A percentile compares a stretch with the other conserved stretches of the same genome.
phyloP scores from a whole-genome alignment of 2,797 vertebrate species.

The Pampus argenteus region DNA sequence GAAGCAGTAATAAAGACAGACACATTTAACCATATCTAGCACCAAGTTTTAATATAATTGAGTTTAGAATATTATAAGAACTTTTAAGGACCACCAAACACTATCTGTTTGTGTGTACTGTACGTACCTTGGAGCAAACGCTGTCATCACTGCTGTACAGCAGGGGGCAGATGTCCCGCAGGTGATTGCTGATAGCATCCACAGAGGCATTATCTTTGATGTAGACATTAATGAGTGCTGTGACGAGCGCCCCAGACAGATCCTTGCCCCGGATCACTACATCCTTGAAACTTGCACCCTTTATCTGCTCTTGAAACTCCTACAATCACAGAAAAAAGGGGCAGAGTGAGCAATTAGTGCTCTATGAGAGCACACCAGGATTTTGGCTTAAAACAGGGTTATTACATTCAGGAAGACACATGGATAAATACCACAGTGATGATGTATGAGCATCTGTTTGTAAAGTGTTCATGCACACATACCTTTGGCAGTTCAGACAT shows the following conservation, averaged over 20 bases:
- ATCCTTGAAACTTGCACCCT: conserved; percentile 93
- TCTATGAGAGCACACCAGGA: neutral
- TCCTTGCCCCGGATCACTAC: conserved; percentile 94
- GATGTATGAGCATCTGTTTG: conserved; percentile 18
- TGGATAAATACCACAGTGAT: conserved; percentile 2
- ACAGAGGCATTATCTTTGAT: conserved; percentile 96
- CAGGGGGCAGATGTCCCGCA: conserved; percentile 95
- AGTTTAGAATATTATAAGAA: neutral
- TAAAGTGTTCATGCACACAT: conserved; percentile 3
- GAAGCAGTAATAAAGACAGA: conserved; percentile 4
- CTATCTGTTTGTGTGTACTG: neutral
- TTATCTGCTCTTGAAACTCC: conserved; percentile 97
- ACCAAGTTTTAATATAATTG: neutral
- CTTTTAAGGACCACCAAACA: neutral
- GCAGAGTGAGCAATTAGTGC: conserved; percentile 1
- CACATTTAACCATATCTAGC: neutral
- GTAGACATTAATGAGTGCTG: conserved; percentile 96
- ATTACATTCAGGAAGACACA: neutral
- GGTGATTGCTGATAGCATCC: conserved; percentile 93
- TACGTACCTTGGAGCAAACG: conserved; percentile 94
- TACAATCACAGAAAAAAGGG: conserved; percentile 61
- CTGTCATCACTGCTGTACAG: conserved; percentile 97
- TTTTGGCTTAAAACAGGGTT: conserved; percentile 18
- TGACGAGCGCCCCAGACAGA: conserved; percentile 93
- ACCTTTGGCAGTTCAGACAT: conserved; percentile 97